Evolutionary conservation across 2,113 vertebrate genomes (phyloP).

Genomic region (Phylloscopus whistleri): DNA sequence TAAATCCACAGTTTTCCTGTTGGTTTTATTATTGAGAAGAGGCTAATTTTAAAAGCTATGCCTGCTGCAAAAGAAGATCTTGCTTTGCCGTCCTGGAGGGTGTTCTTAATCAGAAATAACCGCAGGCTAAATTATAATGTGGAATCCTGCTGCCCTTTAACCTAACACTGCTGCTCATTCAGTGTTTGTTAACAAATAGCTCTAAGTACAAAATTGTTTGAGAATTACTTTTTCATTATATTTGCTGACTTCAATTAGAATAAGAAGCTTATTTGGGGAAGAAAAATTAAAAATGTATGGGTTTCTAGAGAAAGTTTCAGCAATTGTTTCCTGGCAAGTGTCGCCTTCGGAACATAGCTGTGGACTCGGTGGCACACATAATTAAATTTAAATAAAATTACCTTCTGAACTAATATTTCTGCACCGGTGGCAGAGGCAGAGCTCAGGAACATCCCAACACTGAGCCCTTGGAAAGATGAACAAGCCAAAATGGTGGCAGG

Average conservation of each 20-base stretch:
- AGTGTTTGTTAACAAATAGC: slow-evolving; percentile 79
- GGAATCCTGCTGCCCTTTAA: slow-evolving; percentile 74
- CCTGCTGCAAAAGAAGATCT: slow-evolving; percentile 72
- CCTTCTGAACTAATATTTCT: neutral
- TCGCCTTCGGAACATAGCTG: neutral
- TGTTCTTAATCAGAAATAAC: slow-evolving; percentile 83
- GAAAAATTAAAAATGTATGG: slow-evolving; percentile 63
- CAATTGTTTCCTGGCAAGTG: slow-evolving; percentile 27
- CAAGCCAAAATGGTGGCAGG: neutral
- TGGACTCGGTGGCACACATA: neutral
- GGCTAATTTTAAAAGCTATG: slow-evolving; percentile 66
- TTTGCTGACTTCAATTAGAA: slow-evolving; percentile 71
- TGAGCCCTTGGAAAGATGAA: neutral
- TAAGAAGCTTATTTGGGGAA: slow-evolving; percentile 66
- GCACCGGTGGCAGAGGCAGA: neutral
- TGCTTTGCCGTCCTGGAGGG: slow-evolving; percentile 75
- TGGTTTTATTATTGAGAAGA: slow-evolving; percentile 70
- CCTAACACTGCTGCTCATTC: slow-evolving; percentile 63
- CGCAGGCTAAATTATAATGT: slow-evolving; percentile 74
- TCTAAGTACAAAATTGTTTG: slow-evolving; percentile 73
- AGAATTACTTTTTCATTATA: slow-evolving; percentile 71
- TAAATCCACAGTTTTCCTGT: slow-evolving; percentile 67
- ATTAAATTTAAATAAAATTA: slow-evolving; percentile 23
- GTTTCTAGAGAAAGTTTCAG: slow-evolving; percentile 60
- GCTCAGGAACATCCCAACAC: neutral